Conservation (phyloP, 1,140 invertebrate species). For the Oppia nitens region DNA sequence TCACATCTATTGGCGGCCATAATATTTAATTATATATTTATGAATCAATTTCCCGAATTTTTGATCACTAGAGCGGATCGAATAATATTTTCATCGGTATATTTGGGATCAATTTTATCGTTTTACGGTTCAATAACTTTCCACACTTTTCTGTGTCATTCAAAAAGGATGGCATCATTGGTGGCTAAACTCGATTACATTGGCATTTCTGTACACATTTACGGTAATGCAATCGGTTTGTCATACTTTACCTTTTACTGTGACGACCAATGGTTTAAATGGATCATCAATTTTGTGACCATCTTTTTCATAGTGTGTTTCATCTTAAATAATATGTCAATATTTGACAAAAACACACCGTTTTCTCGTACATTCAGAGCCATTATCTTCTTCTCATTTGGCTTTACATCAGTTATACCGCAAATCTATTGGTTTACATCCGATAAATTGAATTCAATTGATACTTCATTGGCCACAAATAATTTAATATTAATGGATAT, state of each 20-base stretch:
- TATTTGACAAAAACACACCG: not conserved
- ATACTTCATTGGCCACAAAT: not conserved
- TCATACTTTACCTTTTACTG: not conserved
- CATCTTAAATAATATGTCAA: not conserved
- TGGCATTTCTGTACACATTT: slow-evolving; percentile 85
- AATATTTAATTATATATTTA: slow-evolving; percentile 54
- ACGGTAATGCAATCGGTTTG: not conserved
- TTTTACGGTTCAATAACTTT: slow-evolving; percentile 91
- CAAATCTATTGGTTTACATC: not conserved
- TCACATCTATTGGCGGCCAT: slow-evolving; percentile 50
- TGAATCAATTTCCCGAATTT: slow-evolving; percentile 34
- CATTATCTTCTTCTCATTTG: not conserved
- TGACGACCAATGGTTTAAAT: slow-evolving; percentile 22
- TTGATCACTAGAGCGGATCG: slow-evolving; percentile 42
- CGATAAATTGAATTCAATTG: not conserved
- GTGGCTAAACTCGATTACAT: slow-evolving; percentile 41
- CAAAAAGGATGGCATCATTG: slow-evolving; percentile 36
- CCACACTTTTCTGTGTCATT: slow-evolving; percentile 96
- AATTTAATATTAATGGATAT: slow-evolving; percentile 52
- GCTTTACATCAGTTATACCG: not conserved
- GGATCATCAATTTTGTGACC: not conserved
- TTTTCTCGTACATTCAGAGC: not conserved
- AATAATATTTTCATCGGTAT: slow-evolving; percentile 76
- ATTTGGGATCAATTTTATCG: slow-evolving; percentile 91
- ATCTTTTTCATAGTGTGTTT: not conserved